A percentile compares a stretch with the other conserved stretches of the same genome.
Evolutionary conservation across 2,888 invertebrate species (phyloP).

Genomic region (Sminthurides aquaticus): DNA sequence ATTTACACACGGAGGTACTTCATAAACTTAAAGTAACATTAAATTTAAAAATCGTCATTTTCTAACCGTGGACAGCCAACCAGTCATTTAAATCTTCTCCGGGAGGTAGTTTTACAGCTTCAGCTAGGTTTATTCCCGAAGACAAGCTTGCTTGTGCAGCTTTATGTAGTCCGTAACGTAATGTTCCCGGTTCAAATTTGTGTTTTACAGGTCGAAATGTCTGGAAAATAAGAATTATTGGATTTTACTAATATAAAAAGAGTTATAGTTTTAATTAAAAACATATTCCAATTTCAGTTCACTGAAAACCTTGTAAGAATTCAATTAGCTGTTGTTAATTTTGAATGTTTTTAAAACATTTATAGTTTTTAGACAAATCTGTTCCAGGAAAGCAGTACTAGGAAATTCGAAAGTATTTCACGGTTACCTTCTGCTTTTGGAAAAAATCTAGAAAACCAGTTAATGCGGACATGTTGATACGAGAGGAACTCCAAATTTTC

Average conservation of each 20-base stretch:
- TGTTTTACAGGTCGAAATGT: slow-evolving; percentile 79
- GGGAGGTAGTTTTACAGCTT: slow-evolving; percentile 71
- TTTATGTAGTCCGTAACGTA: slow-evolving; percentile 78
- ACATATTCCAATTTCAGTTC: slow-evolving; percentile 2
- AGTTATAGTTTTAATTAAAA: slow-evolving; percentile 9
- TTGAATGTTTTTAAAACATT: slow-evolving; percentile 11
- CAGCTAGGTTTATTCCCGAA: slow-evolving; percentile 75
- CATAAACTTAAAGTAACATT: slow-evolving; percentile 6
- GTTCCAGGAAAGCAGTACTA: too few relatives aligned
- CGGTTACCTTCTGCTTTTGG: slow-evolving; percentile 65
- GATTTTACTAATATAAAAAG: slow-evolving; percentile 7
- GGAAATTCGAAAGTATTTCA: too few relatives aligned
- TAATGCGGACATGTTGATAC: slow-evolving; percentile 53
- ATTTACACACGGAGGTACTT: too few relatives aligned
- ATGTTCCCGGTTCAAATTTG: slow-evolving; percentile 74
- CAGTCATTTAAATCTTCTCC: slow-evolving; percentile 83
- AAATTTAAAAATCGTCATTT: background rate
- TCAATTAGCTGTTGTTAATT: slow-evolving; percentile 15
- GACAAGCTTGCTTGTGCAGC: slow-evolving; percentile 84
- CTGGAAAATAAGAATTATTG: slow-evolving; percentile 53
- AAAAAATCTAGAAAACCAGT: slow-evolving; percentile 68
- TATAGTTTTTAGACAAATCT: too few relatives aligned
- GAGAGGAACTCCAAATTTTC: slow-evolving; percentile 6
- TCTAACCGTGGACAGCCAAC: slow-evolving; percentile 83
- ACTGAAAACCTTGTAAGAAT: too few relatives aligned